A percentile compares a stretch with the other conserved stretches of the same genome.
Conservation (phyloP, 2,888 invertebrate species). For the Melanargia galathea region DNA sequence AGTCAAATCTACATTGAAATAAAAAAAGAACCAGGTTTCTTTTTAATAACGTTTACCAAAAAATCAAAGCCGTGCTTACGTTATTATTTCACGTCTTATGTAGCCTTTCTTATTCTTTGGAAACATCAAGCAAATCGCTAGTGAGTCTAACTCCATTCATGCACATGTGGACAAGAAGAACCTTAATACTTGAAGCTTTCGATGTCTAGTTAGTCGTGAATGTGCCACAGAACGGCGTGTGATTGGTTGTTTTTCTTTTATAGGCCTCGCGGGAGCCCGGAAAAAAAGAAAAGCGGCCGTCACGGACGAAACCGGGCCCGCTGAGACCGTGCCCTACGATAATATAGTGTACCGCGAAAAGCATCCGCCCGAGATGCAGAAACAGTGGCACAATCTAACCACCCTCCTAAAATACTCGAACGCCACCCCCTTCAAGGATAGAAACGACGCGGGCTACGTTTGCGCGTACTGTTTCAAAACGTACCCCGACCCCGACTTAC, state of each 20-base stretch:
- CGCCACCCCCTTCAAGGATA: constrained; percentile 71
- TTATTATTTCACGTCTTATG: neutral
- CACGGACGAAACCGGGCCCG: constrained; percentile 57
- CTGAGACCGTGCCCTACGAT: constrained; percentile 47
- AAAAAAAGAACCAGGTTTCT: neutral
- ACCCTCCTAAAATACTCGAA: constrained; percentile 69
- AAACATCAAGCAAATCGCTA: neutral
- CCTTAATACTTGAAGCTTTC: neutral
- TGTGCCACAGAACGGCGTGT: constrained; percentile 54
- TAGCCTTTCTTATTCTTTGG: neutral
- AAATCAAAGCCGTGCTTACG: no score
- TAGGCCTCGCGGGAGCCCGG: constrained; percentile 69
- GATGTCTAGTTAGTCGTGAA: constrained; percentile 5
- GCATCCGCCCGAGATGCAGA: constrained; percentile 68
- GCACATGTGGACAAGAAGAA: neutral
- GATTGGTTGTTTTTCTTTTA: constrained; percentile 78
- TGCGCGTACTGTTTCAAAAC: constrained; percentile 75
- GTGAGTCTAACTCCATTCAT: neutral
- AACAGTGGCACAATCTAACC: constrained; percentile 73
- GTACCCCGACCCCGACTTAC: constrained; percentile 60
- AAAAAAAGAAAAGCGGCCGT: constrained; percentile 65
- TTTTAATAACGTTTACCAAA: neutral
- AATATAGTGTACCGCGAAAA: constrained; percentile 57
- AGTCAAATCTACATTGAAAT: neutral
- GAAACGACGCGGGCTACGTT: constrained; percentile 72